These are phyloP conservation scores for Prinia subflava DNA, from an alignment of 2,113 vertebrate species.

Conservation along the genomic window DNA sequence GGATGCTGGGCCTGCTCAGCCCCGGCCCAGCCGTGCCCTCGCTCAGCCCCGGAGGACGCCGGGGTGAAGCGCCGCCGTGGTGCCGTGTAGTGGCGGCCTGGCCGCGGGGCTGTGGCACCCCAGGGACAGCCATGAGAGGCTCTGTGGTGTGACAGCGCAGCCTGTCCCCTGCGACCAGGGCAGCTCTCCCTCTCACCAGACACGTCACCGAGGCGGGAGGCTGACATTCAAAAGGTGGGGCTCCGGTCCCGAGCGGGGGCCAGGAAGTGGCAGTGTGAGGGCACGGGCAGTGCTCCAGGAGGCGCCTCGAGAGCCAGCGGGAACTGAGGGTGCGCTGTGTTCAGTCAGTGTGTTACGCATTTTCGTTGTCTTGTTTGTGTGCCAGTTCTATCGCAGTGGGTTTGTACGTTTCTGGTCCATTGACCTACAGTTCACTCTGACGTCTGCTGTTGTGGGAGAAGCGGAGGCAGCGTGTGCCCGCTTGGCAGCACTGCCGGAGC, in stretches of 20 bases:
- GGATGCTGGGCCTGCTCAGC: background rate
- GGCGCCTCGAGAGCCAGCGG: background rate
- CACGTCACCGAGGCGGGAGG: background rate
- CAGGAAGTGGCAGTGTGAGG: background rate
- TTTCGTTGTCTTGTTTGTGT: background rate
- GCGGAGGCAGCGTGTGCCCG: background rate
- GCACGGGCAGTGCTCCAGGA: background rate
- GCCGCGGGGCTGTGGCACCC: rapidly evolving
- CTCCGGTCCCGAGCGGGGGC: background rate
- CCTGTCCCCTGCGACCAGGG: background rate
- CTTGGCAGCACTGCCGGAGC: background rate
- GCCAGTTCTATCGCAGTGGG: rapidly evolving
- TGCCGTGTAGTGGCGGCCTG: background rate
- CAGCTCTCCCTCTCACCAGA: background rate
- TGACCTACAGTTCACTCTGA: background rate
- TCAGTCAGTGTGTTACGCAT: rapidly evolving
- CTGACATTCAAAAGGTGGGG: background rate
- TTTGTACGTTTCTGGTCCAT: background rate
- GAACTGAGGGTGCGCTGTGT: too few relatives aligned
- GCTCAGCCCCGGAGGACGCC: background rate
- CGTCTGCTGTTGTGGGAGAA: background rate
- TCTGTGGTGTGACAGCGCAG: background rate
- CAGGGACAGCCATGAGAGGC: background rate
- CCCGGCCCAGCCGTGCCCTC: background rate
- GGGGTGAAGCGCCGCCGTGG: background rate